Base-by-base conservation (phyloP, 1,140 invertebrate species). In the Drosophila suzukii region DNA sequence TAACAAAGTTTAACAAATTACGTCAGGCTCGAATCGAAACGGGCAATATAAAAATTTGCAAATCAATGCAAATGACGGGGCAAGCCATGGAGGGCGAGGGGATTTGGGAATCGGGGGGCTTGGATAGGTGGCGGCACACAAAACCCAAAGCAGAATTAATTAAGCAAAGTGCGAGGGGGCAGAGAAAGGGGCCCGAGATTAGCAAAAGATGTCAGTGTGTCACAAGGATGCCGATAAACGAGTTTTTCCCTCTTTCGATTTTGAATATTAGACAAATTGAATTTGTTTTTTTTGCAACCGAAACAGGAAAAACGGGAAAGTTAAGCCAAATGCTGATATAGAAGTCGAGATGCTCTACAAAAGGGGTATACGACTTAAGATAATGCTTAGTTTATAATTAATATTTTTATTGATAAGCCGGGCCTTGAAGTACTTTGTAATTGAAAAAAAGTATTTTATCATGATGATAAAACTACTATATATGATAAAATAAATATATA, bases 161-260 rank as follows among this genome's bases (percentile, higher is more conserved):
- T 86, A 86, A 75, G 58, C 72, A 82, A 88, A 86, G 54, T 86
- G 67, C 12, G 27, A 43, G 39, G n/a, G 46, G 13, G n/a, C 5
- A 4, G 13, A 3, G 32, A 30, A 32, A 7, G 32, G 36, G 47
- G 38, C 30, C 38, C 43, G 36, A 51, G 34, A 56, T 54, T 51
- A 65, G 50, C 72, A 74, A 88, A 86, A 88, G 82, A 86, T 88
- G 82, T 86, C 83, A 86, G 82, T 86, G 82, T 88, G 82, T 81
- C 82, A 86, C 83, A 86, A 86, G 82, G 83, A 86, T 86, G 83
- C 71, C 61, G 44, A 55, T 70, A 81, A 86, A 86, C 82, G 66
- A 63, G 82, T 86, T 82, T 36, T 55, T 39, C 39, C 15, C 55
- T 72, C 27, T 49, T 68, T 74, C 53, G 54, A 75, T 85, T 85